phyloP scores from a whole-genome alignment of 2,888 invertebrate species.

The Parthenolecanium corni region DNA sequence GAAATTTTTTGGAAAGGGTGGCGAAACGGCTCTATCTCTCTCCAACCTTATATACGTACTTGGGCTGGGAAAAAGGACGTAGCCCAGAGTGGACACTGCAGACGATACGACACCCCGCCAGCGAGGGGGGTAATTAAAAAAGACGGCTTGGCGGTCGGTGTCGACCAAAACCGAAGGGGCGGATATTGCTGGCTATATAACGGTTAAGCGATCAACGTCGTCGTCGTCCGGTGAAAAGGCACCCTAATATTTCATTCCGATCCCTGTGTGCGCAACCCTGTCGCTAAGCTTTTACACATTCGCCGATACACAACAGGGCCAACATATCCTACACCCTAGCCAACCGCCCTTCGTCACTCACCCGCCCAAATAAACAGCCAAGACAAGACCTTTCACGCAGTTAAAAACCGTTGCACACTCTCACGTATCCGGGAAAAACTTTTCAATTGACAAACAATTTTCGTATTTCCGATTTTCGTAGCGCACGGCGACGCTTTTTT shows the following conservation, averaged over 20 bases:
- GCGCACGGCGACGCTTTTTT: too few relatives aligned
- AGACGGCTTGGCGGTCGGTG: conserved; percentile 8
- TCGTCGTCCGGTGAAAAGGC: conserved; percentile 5
- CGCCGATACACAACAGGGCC: background rate
- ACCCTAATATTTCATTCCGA: conserved; percentile 23
- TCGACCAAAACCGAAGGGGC: conserved; percentile 18
- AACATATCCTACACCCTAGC: background rate
- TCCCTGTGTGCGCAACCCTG: too few relatives aligned
- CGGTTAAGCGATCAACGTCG: background rate
- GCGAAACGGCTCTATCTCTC: background rate
- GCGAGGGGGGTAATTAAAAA: conserved; percentile 20
- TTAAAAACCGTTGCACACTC: background rate
- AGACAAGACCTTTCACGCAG: background rate
- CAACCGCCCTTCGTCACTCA: background rate
- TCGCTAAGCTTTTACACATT: background rate
- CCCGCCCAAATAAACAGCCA: too few relatives aligned
- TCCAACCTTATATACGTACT: conserved; percentile 17
- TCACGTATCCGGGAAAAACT: background rate
- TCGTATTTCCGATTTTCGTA: background rate
- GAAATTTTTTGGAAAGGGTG: background rate
- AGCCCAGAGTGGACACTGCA: background rate
- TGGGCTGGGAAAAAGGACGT: conserved; percentile 13
- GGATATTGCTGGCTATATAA: conserved; percentile 22
- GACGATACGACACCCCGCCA: background rate
- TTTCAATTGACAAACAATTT: background rate